These are phyloP conservation scores for Aphis gossypii DNA, from an alignment of 1,140 invertebrate species.

Conservation along the genomic window DNA sequence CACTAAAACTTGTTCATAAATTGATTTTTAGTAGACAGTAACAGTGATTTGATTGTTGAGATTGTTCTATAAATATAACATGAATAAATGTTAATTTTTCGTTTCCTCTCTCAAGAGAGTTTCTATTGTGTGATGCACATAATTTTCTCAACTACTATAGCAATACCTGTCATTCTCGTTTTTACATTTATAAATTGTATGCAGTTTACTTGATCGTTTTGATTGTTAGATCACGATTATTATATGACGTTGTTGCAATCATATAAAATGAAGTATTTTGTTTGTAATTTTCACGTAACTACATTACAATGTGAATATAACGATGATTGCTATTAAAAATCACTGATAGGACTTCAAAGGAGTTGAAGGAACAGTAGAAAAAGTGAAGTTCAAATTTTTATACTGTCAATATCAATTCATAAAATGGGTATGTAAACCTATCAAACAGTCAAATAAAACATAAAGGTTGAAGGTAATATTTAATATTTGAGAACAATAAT, in stretches of 20 bases:
- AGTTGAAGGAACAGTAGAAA: neutral
- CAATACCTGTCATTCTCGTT: constrained; percentile 8
- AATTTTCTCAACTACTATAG: neutral
- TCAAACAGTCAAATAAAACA: neutral
- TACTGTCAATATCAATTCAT: neutral
- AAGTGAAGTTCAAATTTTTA: neutral
- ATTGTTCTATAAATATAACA: neutral
- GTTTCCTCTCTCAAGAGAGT: neutral
- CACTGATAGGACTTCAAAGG: neutral
- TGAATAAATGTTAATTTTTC: constrained; percentile 1
- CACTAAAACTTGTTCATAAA: neutral
- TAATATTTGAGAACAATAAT: neutral
- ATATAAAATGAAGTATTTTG: neutral
- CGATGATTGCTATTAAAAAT: neutral
- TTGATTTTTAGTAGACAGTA: neutral
- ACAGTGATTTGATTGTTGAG: neutral
- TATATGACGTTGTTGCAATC: neutral
- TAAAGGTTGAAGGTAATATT: neutral
- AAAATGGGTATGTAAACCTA: neutral
- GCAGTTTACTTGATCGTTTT: neutral
- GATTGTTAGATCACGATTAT: constrained; percentile 12
- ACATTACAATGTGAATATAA: neutral
- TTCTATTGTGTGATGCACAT: constrained; percentile 8
- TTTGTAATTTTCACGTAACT: neutral
- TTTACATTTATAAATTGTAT: neutral